These are phyloP conservation scores for Hydropsyche tenuis DNA, from an alignment of 1,140 invertebrate species.

Conservation along the genomic window DNA sequence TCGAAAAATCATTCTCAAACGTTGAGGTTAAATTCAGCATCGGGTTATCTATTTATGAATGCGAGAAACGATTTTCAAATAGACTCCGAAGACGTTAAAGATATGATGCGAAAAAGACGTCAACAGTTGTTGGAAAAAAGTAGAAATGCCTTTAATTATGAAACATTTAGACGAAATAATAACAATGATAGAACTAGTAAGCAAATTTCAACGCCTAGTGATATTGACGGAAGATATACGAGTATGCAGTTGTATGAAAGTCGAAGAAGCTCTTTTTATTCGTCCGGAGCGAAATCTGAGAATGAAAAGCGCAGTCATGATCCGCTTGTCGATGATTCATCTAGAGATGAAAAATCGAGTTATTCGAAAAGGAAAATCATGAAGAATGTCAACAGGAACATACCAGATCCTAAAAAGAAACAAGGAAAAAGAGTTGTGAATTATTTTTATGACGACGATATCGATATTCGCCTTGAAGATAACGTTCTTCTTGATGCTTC, in stretches of 20 bases:
- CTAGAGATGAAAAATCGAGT: conserved; percentile 60
- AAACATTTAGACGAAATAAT: conserved; percentile 45
- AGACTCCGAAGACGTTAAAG: conserved; percentile 59
- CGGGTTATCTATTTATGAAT: conserved; percentile 62
- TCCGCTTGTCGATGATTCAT: conserved; percentile 60
- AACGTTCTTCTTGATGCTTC: conserved; percentile 61
- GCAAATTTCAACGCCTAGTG: conserved; percentile 37
- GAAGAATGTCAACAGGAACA: conserved; percentile 61
- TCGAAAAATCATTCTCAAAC: conserved; percentile 58
- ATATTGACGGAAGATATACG: conserved; percentile 42
- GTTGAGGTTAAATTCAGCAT: conserved; percentile 59
- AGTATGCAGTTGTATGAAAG: conserved; percentile 47
- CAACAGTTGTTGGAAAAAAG: conserved; percentile 54
- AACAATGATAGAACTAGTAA: conserved; percentile 43
- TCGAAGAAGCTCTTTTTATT: conserved; percentile 57
- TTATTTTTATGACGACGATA: conserved; percentile 61
- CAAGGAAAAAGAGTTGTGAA: conserved; percentile 54
- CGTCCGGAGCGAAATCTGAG: conserved; percentile 56
- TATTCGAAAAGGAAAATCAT: conserved; percentile 60
- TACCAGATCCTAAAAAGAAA: conserved; percentile 43
- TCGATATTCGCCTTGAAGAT: conserved; percentile 60
- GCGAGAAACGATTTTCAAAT: conserved; percentile 60
- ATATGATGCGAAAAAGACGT: conserved; percentile 58
- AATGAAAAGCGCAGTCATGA: conserved; percentile 58
- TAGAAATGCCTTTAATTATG: conserved; percentile 48